Percentiles rank a stretch among this genome's conserved stretches.
These are phyloP conservation scores for Amphiprion ocellaris DNA, from an alignment of 2,113 vertebrate genomes.

Conservation along the genomic window DNA sequence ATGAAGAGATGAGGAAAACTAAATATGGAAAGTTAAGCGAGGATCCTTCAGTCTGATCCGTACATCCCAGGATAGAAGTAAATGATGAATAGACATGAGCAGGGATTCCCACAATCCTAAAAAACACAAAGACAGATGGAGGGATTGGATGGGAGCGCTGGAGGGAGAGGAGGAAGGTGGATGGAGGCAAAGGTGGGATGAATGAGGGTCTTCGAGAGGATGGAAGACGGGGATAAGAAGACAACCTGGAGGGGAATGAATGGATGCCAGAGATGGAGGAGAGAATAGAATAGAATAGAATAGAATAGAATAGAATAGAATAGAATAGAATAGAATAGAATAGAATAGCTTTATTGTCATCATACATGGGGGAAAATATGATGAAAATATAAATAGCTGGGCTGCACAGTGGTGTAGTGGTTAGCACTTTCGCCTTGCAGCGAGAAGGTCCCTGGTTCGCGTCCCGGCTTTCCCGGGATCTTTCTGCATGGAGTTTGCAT, in stretches of 20 bases:
- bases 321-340: too few relatives aligned
- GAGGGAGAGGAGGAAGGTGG: conserved; percentile 34
- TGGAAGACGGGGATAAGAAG: conserved; percentile 68
- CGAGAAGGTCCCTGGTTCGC: too few relatives aligned
- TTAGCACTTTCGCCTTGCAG: too few relatives aligned
- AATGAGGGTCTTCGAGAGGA: conserved; percentile 59
- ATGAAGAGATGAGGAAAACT: background rate
- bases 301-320: too few relatives aligned
- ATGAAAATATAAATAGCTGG: too few relatives aligned
- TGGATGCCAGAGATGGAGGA: conserved; percentile 61
- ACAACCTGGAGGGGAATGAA: conserved; percentile 61
- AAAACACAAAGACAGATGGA: conserved; percentile 39
- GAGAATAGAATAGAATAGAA: too few relatives aligned
- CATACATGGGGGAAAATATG: too few relatives aligned
- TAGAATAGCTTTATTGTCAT: too few relatives aligned
- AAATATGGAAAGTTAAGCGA: conserved; percentile 18
- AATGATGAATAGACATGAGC: conserved; percentile 27
- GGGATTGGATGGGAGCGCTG: conserved; percentile 35
- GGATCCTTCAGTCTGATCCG: conserved; percentile 8
- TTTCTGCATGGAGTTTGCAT: too few relatives aligned
- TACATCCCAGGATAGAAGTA: conserved; percentile 20
- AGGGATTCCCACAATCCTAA: conserved; percentile 37
- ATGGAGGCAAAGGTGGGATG: conserved; percentile 51
- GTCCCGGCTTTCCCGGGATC: too few relatives aligned
- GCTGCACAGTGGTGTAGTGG: too few relatives aligned